Percentiles rank a stretch among this genome's conserved stretches.
Conservation (phyloP, 1,140 invertebrate genomes). For the Leptinotarsa lineolata region DNA sequence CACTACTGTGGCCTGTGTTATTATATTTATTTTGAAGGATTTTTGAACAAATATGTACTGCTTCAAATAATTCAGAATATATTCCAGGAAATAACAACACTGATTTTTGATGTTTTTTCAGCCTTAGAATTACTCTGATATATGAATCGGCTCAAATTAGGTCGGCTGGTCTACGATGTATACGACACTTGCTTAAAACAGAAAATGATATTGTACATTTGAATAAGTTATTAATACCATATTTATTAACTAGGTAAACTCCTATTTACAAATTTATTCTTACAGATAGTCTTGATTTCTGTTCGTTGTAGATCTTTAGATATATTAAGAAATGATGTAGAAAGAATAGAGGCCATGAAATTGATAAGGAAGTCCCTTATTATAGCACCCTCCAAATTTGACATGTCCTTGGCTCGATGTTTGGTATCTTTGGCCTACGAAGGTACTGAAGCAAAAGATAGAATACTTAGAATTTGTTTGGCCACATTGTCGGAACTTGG, state of each 20-base stretch:
- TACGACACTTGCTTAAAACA: constrained; percentile 81
- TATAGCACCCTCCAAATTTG: constrained; percentile 68
- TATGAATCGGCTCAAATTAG: constrained; percentile 87
- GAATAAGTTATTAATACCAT: constrained; percentile 79
- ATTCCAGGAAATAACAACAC: constrained; percentile 23
- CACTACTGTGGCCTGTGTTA: no score
- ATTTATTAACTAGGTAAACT: constrained; percentile 73
- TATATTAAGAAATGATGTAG: constrained; percentile 81
- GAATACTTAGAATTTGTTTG: constrained; percentile 77
- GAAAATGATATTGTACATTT: constrained; percentile 77
- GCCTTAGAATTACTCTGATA: constrained; percentile 80
- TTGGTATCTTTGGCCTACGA: constrained; percentile 83
- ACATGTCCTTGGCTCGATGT: constrained; percentile 69
- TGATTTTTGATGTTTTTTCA: constrained; percentile 56
- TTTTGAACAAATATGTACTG: neutral
- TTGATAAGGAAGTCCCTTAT: constrained; percentile 74
- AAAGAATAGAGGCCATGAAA: constrained; percentile 86
- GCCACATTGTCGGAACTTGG: constrained; percentile 86
- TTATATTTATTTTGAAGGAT: neutral
- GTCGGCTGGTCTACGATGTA: constrained; percentile 80
- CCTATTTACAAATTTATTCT: neutral
- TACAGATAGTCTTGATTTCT: constrained; percentile 15
- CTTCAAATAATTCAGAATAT: constrained; percentile 7
- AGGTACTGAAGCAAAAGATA: constrained; percentile 76
- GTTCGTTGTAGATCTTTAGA: constrained; percentile 72